Base-by-base conservation (phyloP, 2,888 invertebrate species). In the Deladenus siricidicola region DNA sequence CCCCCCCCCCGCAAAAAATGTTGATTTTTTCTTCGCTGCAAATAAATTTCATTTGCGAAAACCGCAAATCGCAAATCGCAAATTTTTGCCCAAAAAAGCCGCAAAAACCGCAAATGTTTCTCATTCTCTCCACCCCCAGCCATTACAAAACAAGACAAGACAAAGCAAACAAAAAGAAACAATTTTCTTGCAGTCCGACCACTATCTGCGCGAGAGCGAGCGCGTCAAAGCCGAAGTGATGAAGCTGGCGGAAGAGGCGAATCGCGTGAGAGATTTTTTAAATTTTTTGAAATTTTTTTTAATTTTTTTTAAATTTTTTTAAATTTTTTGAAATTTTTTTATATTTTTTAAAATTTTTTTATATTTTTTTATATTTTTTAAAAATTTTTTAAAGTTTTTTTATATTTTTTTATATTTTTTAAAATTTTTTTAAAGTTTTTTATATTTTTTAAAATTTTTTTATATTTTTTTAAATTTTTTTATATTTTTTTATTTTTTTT, bases 231-330 rank as follows among this genome's bases (percentile, higher is more conserved):
- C 55, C 28, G 74, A 73, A 52, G 68, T 76, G 21, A 63, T 74
- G 65, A 62, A 69, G 30, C 65, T 76, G 58, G 69, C 76, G 2
- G 64, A 66, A 44, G 74, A 76, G 49, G 70, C 77, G 1, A 78
- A 77, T 49, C 58, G 66, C 49, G 74, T 69, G 29, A 60, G 61
- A 21, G 52, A 10, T 17, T 56, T n/a, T 28, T 56, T 21, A 17
- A 1, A 21, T 17, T 19, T 3, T 28, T 58, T 24, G n/a, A 23
- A 17, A 39, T 28, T 6, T 44, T 34, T 19, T 24, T 2, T 3
- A 8, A 19, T 21, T 8, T 47, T 4, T 45, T 8, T 4, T 45
- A 45, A 24, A 24, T 45, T 17, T 45, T n/a, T n/a, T n/a, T n/a
- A n/a, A n/a, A n/a, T n/a, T n/a, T n/a, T n/a, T n/a, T n/a, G n/a